phyloP scores from a whole-genome alignment of 1,140 invertebrate species.

The Sitodiplosis mosellana region DNA sequence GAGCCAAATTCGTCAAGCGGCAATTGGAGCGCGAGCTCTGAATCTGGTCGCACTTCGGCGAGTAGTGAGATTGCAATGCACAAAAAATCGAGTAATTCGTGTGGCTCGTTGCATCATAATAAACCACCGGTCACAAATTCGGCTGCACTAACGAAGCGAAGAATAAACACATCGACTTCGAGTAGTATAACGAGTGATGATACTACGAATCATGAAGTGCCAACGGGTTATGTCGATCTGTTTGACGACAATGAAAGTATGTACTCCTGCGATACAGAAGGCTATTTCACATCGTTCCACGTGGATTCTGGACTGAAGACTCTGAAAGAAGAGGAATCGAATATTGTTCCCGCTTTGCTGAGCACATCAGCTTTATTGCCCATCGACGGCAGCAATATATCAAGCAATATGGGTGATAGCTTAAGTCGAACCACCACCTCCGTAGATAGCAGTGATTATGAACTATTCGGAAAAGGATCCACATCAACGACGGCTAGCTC shows the following conservation, averaged over 20 bases:
- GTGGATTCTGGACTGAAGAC: slow-evolving; percentile 85
- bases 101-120: slow-evolving; percentile 39
- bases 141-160: slow-evolving; percentile 41
- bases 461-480: slow-evolving; percentile 70
- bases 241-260: slow-evolving; percentile 80
- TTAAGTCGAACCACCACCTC: slow-evolving; percentile 35
- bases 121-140: slow-evolving; percentile 42
- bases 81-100: slow-evolving; percentile 46
- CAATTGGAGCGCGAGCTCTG: slow-evolving; percentile 84
- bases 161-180: slow-evolving; percentile 54
- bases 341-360: slow-evolving; percentile 35
- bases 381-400: slow-evolving; percentile 4
- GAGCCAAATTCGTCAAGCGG: slow-evolving; percentile 78
- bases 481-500: slow-evolving; percentile 80
- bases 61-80: slow-evolving; percentile 65
- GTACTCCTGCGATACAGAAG: slow-evolving; percentile 90
- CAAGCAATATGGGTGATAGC: slow-evolving; percentile 29
- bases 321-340: slow-evolving; percentile 57
- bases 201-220: slow-evolving; percentile 63
- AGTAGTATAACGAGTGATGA: slow-evolving; percentile 70
- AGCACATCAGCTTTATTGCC: slow-evolving; percentile 34
- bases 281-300: slow-evolving; percentile 94
- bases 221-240: slow-evolving; percentile 36
- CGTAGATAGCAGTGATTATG: slow-evolving; percentile 69
- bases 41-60: slow-evolving; percentile 67